A percentile compares a stretch with the other conserved stretches of the same genome.
Evolutionary conservation across 2,888 invertebrate species (phyloP).

Genomic region (Drosophila mercatorum): DNA sequence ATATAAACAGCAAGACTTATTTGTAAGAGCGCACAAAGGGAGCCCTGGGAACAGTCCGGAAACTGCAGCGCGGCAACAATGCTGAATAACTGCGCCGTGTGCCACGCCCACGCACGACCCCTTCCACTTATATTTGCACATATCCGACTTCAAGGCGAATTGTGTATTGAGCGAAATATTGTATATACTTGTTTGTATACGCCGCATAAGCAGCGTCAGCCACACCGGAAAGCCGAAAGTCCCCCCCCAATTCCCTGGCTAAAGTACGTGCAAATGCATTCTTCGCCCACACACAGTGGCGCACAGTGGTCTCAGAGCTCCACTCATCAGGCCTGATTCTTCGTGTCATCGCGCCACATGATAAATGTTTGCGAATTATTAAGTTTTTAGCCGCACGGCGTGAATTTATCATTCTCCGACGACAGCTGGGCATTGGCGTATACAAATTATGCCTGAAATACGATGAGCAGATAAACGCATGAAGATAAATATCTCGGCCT

Average conservation of each 20-base stretch:
- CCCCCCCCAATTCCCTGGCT: conserved; percentile 1
- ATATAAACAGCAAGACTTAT: conserved; percentile 71
- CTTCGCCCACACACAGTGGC: conserved; percentile 31
- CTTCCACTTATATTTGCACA: not conserved
- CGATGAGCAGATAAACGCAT: conserved; percentile 12
- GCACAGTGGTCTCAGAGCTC: conserved; percentile 28
- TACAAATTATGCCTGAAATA: conserved; percentile 40
- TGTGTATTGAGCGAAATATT: conserved; percentile 55
- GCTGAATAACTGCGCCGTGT: conserved; percentile 21
- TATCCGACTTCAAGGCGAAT: conserved; percentile 17
- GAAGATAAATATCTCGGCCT: not conserved
- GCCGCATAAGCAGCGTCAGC: conserved; percentile 23
- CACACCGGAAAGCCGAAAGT: conserved; percentile 60
- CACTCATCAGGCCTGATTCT: conserved; percentile 16
- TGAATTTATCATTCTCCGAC: conserved; percentile 27
- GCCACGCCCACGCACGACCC: conserved; percentile 3
- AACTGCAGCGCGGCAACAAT: conserved; percentile 66
- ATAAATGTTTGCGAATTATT: conserved; percentile 29
- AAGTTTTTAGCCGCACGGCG: not conserved
- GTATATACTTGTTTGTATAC: conserved; percentile 3
- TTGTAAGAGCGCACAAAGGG: conserved; percentile 44
- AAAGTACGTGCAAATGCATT: conserved; percentile 59
- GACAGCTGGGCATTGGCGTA: conserved; percentile 22
- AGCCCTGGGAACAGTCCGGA: conserved; percentile 53
- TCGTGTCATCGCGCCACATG: conserved; percentile 19